Percentiles rank a stretch among this genome's conserved stretches.
Evolutionary conservation across 2,797 vertebrate genomes (phyloP).

Genomic region (Pangasius macronema): DNA sequence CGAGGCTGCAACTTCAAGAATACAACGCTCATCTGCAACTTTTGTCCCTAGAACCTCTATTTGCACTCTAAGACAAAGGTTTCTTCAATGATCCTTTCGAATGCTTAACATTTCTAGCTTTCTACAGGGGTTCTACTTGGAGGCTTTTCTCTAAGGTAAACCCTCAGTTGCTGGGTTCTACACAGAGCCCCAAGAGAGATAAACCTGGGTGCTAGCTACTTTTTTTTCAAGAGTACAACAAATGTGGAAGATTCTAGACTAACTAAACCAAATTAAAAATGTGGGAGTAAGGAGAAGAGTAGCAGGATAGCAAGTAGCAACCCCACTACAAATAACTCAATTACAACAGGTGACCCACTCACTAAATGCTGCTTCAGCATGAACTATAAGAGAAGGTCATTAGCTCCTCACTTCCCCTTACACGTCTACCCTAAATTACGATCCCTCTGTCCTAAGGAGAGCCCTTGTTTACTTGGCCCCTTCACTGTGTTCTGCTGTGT

Average conservation of each 20-base stretch:
- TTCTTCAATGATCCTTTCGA: not conserved
- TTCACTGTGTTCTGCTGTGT: not conserved
- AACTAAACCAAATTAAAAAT: not conserved
- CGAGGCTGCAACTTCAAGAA: not conserved
- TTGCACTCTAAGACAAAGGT: not conserved
- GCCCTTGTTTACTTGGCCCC: not conserved
- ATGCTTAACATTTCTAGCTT: no score
- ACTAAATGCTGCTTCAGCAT: not conserved
- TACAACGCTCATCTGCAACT: not conserved
- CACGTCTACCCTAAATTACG: not conserved
- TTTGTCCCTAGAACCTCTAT: not conserved
- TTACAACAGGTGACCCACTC: not conserved
- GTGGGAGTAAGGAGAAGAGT: not conserved
- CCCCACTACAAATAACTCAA: not conserved
- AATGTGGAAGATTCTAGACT: not conserved
- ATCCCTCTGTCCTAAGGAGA: not conserved
- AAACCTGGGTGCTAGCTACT: not conserved
- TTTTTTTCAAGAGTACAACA: not conserved
- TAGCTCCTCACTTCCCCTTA: not conserved
- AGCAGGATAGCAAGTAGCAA: not conserved
- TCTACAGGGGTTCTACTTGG: no score
- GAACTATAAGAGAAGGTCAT: not conserved
- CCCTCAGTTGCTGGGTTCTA: no score
- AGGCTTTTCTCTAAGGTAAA: no score
- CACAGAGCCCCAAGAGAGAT: no score